These are phyloP conservation scores for Slavum lentiscoides DNA, from an alignment of 2,888 invertebrate species.

Conservation along the genomic window DNA sequence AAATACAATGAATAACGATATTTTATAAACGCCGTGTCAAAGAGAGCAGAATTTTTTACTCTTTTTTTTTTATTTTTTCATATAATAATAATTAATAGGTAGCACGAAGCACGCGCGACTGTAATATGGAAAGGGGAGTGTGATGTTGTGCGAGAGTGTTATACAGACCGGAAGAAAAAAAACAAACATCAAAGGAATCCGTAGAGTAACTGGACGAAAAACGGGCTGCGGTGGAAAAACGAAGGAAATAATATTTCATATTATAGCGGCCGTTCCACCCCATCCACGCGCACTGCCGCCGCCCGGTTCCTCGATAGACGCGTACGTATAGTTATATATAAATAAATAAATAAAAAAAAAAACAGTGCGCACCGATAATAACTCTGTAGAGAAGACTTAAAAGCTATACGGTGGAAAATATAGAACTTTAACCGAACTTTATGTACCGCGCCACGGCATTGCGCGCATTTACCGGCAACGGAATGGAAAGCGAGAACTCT, in stretches of 20 bases:
- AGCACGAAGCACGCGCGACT: neutral
- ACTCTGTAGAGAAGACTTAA: constrained; percentile 25
- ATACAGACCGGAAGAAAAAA: constrained; percentile 24
- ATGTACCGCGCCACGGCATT: constrained; percentile 2
- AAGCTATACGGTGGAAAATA: constrained; percentile 30
- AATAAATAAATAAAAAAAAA: neutral
- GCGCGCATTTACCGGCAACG: neutral
- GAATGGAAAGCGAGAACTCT: neutral
- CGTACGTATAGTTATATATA: neutral
- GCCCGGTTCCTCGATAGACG: neutral
- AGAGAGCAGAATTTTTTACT: neutral
- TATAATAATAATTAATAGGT: neutral
- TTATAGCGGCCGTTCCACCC: too few species aligned
- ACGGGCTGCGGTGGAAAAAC: neutral
- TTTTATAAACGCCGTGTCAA: neutral
- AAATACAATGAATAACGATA: neutral
- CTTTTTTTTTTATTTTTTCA: neutral
- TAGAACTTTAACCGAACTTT: constrained; percentile 46
- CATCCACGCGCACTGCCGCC: neutral
- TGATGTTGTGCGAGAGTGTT: neutral
- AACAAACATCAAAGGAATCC: constrained; percentile 29
- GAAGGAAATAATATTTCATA: neutral
- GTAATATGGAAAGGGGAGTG: neutral
- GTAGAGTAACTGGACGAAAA: neutral
- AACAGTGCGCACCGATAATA: constrained; percentile 16